A percentile compares a stretch with the other conserved stretches of the same genome.
Conservation (phyloP, 92 coral and sea anemone genomes). For the Parazoanthus atlanticus region DNA sequence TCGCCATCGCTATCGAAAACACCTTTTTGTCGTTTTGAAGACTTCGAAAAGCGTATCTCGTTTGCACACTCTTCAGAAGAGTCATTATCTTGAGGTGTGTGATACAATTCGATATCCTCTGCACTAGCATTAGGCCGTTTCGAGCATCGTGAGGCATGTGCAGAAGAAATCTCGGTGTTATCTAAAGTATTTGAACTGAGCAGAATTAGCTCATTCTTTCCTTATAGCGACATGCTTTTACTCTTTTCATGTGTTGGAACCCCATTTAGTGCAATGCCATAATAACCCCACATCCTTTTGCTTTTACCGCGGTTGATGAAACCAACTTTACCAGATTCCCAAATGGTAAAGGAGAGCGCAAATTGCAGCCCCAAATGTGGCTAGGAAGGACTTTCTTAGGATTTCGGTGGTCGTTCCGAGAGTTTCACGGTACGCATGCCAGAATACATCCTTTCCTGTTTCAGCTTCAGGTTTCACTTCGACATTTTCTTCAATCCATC, state of each 20-base stretch:
- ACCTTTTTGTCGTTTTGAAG: background rate
- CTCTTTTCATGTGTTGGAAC: background rate
- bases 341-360: slow-evolving; percentile 2
- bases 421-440: background rate
- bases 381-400: background rate
- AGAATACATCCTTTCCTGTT: background rate
- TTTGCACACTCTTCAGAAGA: background rate
- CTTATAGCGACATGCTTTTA: background rate
- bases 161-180: background rate
- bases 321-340: background rate
- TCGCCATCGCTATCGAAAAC: background rate
- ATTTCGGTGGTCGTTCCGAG: background rate
- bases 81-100: background rate
- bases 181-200: background rate
- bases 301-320: background rate
- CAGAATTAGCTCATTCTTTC: background rate
- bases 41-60: background rate
- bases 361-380: background rate
- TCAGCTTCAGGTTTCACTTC: background rate
- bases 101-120: background rate
- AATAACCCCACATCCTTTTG: background rate
- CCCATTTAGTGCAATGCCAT: background rate
- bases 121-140: background rate
- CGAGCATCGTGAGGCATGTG: background rate
- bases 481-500: slow-evolving; percentile 10